phyloP scores from a whole-genome alignment of 2,113 vertebrate genomes.

The Poicephalus gulielmi region DNA sequence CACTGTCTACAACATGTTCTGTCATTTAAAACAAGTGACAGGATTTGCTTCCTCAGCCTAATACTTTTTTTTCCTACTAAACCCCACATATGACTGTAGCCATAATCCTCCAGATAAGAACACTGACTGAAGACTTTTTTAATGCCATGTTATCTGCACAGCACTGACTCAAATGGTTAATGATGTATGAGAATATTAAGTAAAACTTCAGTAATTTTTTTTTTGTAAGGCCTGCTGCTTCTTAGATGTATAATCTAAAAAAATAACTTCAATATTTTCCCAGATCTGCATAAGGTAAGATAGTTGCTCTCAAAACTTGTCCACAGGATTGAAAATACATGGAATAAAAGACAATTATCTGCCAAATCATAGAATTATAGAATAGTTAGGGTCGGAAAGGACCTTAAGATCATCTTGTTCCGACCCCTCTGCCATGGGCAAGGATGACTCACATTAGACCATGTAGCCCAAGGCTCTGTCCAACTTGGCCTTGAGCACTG shows the following conservation, averaged over 20 bases:
- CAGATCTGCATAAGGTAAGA: background rate
- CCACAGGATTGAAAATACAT: background rate
- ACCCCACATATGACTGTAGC: background rate
- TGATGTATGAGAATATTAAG: background rate
- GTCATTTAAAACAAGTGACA: background rate
- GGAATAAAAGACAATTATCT: background rate
- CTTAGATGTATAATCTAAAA: background rate
- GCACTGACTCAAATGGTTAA: background rate
- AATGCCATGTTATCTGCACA: background rate
- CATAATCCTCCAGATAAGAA: background rate
- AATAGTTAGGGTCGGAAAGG: background rate
- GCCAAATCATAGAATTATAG: background rate
- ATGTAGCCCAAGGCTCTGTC: background rate
- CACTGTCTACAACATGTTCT: background rate
- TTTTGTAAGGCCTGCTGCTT: background rate
- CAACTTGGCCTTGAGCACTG: background rate
- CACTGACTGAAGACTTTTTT: background rate
- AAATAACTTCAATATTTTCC: background rate
- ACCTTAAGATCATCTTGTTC: background rate
- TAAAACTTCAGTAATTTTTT: background rate
- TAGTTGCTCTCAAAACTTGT: background rate
- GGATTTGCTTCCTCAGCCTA: background rate
- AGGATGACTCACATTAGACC: background rate
- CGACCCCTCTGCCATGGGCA: background rate
- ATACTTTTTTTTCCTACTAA: background rate